phyloP scores from a whole-genome alignment of 2,797 vertebrate species.

The Xiphophorus birchmanni region DNA sequence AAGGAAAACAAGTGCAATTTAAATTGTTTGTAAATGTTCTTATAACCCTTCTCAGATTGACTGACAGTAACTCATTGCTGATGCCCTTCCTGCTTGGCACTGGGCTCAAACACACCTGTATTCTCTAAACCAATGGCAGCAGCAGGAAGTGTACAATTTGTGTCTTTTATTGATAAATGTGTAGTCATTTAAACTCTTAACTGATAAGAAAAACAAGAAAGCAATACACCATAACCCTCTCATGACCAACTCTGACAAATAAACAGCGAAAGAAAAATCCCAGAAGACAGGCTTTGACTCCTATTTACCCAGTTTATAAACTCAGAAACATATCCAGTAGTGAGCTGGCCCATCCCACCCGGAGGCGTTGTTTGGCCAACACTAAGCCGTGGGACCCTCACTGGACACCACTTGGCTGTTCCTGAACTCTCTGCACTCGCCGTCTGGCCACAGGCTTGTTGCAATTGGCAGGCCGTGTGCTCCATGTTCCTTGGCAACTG shows the following conservation, averaged over 20 bases:
- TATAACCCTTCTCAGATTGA: neutral
- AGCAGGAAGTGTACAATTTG: neutral
- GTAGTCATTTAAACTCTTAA: neutral
- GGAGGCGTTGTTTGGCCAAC: conserved; percentile 78
- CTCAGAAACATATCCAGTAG: conserved; percentile 28
- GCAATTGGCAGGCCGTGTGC: conserved; percentile 62
- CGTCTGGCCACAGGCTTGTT: conserved; percentile 73
- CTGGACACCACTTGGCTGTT: conserved; percentile 73
- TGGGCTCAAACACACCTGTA: neutral
- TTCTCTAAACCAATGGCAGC: neutral
- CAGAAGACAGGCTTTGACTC: conserved; percentile 13
- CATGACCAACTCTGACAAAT: conserved; percentile 22
- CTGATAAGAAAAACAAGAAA: neutral
- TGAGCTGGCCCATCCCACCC: conserved; percentile 73
- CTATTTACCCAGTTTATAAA: conserved; percentile 15
- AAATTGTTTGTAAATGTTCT: neutral
- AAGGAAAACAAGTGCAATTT: neutral
- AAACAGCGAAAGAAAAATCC: conserved; percentile 29
- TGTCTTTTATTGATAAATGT: neutral
- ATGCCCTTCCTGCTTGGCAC: neutral
- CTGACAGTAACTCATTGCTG: neutral
- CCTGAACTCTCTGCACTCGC: conserved; percentile 57
- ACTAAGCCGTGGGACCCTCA: conserved; percentile 59
- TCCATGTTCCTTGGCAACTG: conserved; percentile 55
- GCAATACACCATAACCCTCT: neutral